These are phyloP conservation scores for Cephus rjabovi DNA, from an alignment of 2,888 invertebrate species.

Conservation along the genomic window DNA sequence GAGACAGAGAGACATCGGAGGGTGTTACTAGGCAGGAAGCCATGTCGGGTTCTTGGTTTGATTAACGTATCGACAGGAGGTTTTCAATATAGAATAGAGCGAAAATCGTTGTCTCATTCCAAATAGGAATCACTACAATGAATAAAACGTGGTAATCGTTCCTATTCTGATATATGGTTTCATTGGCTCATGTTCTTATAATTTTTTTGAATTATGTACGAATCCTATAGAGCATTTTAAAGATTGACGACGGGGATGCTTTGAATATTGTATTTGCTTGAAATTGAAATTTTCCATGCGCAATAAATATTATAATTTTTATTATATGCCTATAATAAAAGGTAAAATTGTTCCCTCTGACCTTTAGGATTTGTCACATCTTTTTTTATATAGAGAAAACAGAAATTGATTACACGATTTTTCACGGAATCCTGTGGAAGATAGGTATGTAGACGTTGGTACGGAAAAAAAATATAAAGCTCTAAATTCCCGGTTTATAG, in stretches of 20 bases:
- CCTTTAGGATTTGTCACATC: too few relatives aligned
- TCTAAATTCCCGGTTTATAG: constrained; percentile 39
- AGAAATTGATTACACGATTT: neutral
- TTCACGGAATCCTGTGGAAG: neutral
- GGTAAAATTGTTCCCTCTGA: neutral
- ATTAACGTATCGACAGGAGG: constrained; percentile 42
- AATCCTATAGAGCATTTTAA: neutral
- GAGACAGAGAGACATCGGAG: constrained; percentile 49
- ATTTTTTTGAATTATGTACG: neutral
- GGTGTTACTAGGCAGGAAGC: constrained; percentile 65
- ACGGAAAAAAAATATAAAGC: constrained; percentile 31
- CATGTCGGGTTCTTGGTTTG: constrained; percentile 56
- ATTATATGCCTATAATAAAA: neutral
- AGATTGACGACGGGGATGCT: neutral
- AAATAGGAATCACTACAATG: constrained; percentile 14
- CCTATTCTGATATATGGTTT: constrained; percentile 24
- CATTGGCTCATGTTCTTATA: constrained; percentile 6
- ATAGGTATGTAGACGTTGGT: neutral
- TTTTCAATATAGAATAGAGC: neutral
- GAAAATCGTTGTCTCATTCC: constrained; percentile 6
- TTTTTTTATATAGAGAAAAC: neutral
- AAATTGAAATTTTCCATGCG: neutral
- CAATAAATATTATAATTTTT: neutral
- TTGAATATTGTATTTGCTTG: neutral
- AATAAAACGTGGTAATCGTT: constrained; percentile 24